Conservation (phyloP, 2,888 invertebrate species). For the Drosophila anomalipes region DNA sequence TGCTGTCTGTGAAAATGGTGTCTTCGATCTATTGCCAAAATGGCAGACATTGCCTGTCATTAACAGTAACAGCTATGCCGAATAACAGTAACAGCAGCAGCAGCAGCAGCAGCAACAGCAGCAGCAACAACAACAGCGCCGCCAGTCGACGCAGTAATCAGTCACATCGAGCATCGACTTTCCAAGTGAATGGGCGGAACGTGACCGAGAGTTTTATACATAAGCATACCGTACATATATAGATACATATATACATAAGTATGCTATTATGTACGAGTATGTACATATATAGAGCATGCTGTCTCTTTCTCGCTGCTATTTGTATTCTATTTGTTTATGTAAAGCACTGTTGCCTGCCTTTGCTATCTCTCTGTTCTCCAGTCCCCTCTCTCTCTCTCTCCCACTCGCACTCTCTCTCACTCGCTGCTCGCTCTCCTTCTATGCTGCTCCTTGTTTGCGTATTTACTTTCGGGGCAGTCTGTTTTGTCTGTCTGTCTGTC, state of each 20-base stretch:
- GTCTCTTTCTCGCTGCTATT: slow-evolving; percentile 53
- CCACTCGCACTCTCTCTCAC: neutral
- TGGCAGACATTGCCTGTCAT: slow-evolving; percentile 77
- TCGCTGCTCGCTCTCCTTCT: slow-evolving; percentile 6
- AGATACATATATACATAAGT: slow-evolving; percentile 3
- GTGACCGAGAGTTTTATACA: slow-evolving; percentile 65
- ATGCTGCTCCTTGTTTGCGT: slow-evolving; percentile 64
- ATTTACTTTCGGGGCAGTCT: slow-evolving; percentile 67
- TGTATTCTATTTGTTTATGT: slow-evolving; percentile 75
- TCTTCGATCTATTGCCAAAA: slow-evolving; percentile 62
- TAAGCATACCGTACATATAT: slow-evolving; percentile 14
- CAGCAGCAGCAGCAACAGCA: slow-evolving; percentile 12
- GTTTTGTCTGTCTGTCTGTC: slow-evolving; percentile 27
- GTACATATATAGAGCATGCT: slow-evolving; percentile 19
- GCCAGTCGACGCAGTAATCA: slow-evolving; percentile 70
- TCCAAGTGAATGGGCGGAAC: slow-evolving; percentile 80
- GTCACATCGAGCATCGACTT: slow-evolving; percentile 80
- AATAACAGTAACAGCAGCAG: slow-evolving; percentile 12
- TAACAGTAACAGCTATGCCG: slow-evolving; percentile 53
- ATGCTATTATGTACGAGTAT: slow-evolving; percentile 1
- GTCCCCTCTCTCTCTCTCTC: slow-evolving; percentile 3
- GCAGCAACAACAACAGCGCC: slow-evolving; percentile 32
- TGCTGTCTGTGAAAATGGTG: slow-evolving; percentile 13
- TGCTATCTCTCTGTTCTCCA: slow-evolving; percentile 11
- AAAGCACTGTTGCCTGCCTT: slow-evolving; percentile 47